Conservation (phyloP, 2,888 invertebrate species). For the Metopia argyrocephala region DNA sequence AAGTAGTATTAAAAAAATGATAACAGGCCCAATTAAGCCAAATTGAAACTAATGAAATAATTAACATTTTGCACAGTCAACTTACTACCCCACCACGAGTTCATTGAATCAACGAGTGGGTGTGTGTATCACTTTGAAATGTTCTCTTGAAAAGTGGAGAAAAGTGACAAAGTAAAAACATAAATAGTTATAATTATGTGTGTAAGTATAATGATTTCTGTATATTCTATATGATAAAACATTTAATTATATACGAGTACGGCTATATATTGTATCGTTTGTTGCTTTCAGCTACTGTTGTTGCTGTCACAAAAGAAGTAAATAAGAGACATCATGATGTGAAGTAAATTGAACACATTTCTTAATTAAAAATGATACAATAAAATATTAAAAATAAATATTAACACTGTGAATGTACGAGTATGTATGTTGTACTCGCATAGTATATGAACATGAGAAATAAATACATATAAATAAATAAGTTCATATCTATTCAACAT, state of each 20-base stretch:
- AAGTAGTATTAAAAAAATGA: slow-evolving; percentile 17
- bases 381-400: slow-evolving; percentile 16
- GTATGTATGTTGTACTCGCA: background rate
- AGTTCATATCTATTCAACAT: background rate
- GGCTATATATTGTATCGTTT: slow-evolving; percentile 23
- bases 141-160: slow-evolving; percentile 32
- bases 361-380: slow-evolving; percentile 57
- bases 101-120: background rate
- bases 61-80: slow-evolving; percentile 48
- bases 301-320: background rate
- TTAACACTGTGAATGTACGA: background rate
- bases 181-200: slow-evolving; percentile 35
- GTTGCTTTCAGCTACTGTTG: slow-evolving; percentile 6
- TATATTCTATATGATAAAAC: slow-evolving; percentile 52
- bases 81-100: background rate
- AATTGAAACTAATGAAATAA: slow-evolving; percentile 58
- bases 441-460: too few relatives aligned
- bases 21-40: slow-evolving; percentile 54
- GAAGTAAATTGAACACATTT: slow-evolving; percentile 59
- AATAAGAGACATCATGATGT: slow-evolving; percentile 10
- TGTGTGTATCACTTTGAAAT: slow-evolving; percentile 14
- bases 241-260: slow-evolving; percentile 30
- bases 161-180: slow-evolving; percentile 38
- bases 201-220: slow-evolving; percentile 1
- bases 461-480: background rate